Evolutionary conservation across 2,888 invertebrate species (phyloP).

Genomic region (Hecatera dysodea): DNA sequence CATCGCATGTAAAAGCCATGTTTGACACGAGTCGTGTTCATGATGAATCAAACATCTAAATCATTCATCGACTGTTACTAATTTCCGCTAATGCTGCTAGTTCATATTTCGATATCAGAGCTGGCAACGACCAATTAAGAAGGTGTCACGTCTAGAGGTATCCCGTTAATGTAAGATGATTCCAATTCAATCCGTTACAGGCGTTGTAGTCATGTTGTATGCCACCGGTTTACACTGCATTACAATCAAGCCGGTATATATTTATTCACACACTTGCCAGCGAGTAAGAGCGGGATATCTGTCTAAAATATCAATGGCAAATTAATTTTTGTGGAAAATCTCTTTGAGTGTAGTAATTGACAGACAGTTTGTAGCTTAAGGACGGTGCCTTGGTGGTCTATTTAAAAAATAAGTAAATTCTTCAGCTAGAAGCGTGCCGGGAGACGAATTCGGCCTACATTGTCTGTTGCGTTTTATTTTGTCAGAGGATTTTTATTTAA

Average conservation of each 20-base stretch:
- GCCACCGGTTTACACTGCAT: slow-evolving; percentile 52
- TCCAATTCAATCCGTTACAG: slow-evolving; percentile 56
- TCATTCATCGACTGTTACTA: slow-evolving; percentile 34
- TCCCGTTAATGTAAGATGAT: slow-evolving; percentile 72
- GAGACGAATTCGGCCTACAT: slow-evolving; percentile 53
- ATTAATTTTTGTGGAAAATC: slow-evolving; percentile 7
- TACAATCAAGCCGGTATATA: slow-evolving; percentile 46
- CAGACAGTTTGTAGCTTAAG: slow-evolving; percentile 25
- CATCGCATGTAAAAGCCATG: slow-evolving; percentile 5
- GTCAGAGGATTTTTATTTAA: slow-evolving; percentile 31
- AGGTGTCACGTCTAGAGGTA: slow-evolving; percentile 56
- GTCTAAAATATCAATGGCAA: slow-evolving; percentile 11
- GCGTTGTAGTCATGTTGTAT: slow-evolving; percentile 40
- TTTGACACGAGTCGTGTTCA: slow-evolving; percentile 15
- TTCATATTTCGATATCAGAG: slow-evolving; percentile 48
- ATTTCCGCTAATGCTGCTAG: slow-evolving; percentile 45
- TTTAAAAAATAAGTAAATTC: slow-evolving; percentile 59
- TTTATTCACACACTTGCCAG: slow-evolving; percentile 32
- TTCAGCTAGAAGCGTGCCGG: slow-evolving; percentile 54
- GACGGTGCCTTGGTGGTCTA: slow-evolving; percentile 38
- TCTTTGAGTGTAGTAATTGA: slow-evolving; percentile 22
- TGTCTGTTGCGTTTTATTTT: slow-evolving; percentile 76
- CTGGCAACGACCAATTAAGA: slow-evolving; percentile 34
- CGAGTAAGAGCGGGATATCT: slow-evolving; percentile 16
- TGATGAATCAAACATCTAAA: slow-evolving; percentile 36